phyloP scores from a whole-genome alignment of 2,797 vertebrate genomes.

The Gastrophryne carolinensis region DNA sequence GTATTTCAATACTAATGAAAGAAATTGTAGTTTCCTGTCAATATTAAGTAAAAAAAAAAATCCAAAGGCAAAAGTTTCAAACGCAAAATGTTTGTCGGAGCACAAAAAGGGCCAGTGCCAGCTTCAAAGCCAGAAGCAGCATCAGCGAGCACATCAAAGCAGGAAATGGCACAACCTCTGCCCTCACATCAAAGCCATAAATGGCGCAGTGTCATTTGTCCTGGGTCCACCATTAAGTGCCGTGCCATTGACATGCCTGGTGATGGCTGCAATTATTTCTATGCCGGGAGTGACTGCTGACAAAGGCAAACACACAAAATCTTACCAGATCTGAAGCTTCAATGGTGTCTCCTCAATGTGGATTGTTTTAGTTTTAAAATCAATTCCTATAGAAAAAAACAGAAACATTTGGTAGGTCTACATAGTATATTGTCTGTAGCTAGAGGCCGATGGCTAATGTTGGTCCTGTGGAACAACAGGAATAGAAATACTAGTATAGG shows the following conservation, averaged over 20 bases:
- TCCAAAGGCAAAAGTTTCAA: no score
- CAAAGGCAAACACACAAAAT: neutral
- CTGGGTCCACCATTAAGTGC: no score
- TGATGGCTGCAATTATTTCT: neutral
- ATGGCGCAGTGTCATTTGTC: no score
- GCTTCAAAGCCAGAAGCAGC: neutral
- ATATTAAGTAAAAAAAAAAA: no score
- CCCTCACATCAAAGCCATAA: neutral
- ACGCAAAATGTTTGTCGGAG: no score
- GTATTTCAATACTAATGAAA: no score
- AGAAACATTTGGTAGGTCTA: neutral
- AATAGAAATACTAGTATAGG: no score
- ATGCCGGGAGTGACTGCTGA: neutral
- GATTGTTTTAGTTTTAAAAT: constrained; percentile 69
- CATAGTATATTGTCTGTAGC: no score
- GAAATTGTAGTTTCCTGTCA: no score
- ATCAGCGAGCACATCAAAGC: neutral
- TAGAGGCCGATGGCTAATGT: no score
- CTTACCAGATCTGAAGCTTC: constrained; percentile 73
- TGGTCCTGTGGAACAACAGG: no score
- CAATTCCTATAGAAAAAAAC: constrained; percentile 62
- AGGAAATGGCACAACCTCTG: neutral
- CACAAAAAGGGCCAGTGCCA: neutral
- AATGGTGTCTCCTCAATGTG: constrained; percentile 59
- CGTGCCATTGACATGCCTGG: no score